These are phyloP conservation scores for Phainopepla nitens DNA, from an alignment of 2,113 vertebrate species.

Conservation along the genomic window DNA sequence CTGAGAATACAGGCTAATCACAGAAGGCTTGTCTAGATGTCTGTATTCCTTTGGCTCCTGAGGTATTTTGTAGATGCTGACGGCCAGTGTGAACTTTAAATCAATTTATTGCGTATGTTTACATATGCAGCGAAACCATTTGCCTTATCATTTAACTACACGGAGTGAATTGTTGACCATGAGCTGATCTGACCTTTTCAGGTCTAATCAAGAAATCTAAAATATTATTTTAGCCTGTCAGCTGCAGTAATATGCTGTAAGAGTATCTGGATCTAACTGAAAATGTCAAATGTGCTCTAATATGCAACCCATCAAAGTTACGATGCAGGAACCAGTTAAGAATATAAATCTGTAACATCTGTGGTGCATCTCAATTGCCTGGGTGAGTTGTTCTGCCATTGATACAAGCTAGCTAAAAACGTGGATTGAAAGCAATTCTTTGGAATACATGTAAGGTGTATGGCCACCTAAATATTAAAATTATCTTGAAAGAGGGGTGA, in stretches of 20 bases:
- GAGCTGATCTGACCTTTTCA: conserved; percentile 46
- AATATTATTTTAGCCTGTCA: conserved; percentile 43
- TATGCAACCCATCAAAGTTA: conserved; percentile 50
- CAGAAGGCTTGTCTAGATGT: background rate
- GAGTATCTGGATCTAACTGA: background rate
- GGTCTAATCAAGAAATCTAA: conserved; percentile 42
- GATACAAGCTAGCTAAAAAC: background rate
- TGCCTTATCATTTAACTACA: background rate
- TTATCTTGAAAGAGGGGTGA: background rate
- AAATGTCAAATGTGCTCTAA: conserved; percentile 42
- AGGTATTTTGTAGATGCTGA: conserved; percentile 20
- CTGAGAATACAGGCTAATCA: conserved; percentile 14
- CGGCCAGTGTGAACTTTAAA: conserved; percentile 9
- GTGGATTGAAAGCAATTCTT: background rate
- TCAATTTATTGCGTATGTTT: conserved; percentile 23
- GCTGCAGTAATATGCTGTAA: background rate
- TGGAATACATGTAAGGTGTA: background rate
- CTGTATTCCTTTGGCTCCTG: background rate
- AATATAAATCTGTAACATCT: conserved; percentile 22
- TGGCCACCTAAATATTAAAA: background rate
- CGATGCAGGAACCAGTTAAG: background rate
- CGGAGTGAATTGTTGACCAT: background rate
- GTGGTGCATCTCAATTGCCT: conserved; percentile 9
- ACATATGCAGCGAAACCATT: background rate
- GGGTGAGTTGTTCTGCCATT: background rate